Conservation (phyloP, 1,140 invertebrate species). For the Orius insidiosus region DNA sequence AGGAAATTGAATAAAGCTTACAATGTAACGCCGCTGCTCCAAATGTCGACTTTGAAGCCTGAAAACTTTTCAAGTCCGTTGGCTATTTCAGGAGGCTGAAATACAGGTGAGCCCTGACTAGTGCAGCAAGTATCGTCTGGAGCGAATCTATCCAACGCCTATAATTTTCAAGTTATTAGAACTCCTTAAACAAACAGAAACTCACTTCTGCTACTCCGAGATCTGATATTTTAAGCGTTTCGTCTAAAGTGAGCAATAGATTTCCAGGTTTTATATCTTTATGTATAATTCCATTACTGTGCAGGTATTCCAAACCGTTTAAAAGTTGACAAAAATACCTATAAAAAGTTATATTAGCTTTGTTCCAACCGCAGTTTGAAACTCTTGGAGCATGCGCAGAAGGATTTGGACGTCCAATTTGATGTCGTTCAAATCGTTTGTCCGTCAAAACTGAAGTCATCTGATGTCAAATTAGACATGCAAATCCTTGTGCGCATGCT, state of each 20-base stretch:
- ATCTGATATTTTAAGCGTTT: conserved; percentile 92
- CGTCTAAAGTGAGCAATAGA: conserved; percentile 79
- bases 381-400: no score
- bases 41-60: conserved; percentile 93
- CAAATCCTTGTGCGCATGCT: no score
- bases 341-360: no score
- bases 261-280: conserved; percentile 99
- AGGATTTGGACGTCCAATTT: no score
- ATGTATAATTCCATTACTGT: conserved; percentile 87
- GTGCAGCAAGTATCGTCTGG: conserved; percentile 72
- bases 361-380: no score
- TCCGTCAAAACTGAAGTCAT: no score
- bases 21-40: conserved; percentile 93
- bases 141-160: conserved; percentile 76
- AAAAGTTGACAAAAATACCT: conserved; percentile 87
- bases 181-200: no score
- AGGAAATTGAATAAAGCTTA: conserved; percentile 46
- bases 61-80: conserved; percentile 83
- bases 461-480: no score
- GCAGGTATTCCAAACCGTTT: conserved; percentile 90
- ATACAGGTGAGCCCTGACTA: conserved; percentile 87
- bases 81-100: conserved; percentile 97
- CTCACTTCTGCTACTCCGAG: conserved; percentile 93
- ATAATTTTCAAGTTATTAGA: no score
- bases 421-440: no score